Evolutionary conservation across 1,140 invertebrate genomes (phyloP).

Genomic region (Lasaia peninsularis): DNA sequence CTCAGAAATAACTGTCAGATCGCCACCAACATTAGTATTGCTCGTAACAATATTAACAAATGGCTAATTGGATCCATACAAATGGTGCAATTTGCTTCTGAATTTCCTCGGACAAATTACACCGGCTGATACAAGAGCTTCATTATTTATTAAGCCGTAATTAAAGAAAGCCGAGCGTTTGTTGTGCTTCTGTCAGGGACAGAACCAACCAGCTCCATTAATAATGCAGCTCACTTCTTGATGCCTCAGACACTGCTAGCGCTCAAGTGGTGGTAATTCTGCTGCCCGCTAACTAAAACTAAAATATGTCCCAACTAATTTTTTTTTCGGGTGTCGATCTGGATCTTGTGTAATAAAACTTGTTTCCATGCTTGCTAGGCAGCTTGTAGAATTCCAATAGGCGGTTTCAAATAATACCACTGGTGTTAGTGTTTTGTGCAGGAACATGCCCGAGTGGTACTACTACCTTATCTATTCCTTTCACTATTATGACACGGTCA

Average conservation of each 20-base stretch:
- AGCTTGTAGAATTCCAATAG: no score
- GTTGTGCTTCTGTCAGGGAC: neutral
- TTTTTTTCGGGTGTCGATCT: no score
- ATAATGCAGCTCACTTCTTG: neutral
- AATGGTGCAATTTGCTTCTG: conserved; percentile 9
- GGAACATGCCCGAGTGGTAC: no score
- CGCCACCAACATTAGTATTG: neutral
- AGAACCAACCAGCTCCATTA: conserved; percentile 3
- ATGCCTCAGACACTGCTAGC: neutral
- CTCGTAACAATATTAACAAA: neutral
- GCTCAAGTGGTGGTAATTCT: neutral
- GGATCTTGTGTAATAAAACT: no score
- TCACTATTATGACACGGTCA: no score
- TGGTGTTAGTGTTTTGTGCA: no score
- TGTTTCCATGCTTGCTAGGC: no score
- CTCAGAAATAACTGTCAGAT: no score
- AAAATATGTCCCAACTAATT: no score
- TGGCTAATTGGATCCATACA: conserved; percentile 5
- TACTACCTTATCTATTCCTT: no score
- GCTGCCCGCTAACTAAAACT: neutral
- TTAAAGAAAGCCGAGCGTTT: conserved; percentile 9
- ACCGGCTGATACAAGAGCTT: conserved; percentile 9
- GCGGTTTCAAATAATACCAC: no score
- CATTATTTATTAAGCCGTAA: conserved; percentile 10
- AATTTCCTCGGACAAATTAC: conserved; percentile 5